Conservation (phyloP, 2,888 invertebrate species). For the Yponomeuta plumbellus region DNA sequence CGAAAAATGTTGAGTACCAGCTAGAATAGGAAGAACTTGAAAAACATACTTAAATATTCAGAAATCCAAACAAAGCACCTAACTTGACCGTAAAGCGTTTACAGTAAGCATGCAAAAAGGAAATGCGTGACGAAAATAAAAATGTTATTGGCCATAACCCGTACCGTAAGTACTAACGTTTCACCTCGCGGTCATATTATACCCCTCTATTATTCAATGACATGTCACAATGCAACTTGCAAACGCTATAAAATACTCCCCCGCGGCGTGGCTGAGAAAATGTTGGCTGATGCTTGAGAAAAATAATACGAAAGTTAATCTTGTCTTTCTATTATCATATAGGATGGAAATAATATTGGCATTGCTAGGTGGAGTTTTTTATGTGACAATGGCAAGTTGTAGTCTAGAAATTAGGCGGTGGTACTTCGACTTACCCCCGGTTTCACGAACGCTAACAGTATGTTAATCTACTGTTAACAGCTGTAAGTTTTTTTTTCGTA, state of each 20-base stretch:
- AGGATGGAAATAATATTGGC: neutral
- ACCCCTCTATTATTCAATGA: conserved; percentile 26
- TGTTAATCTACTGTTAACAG: too few relatives aligned
- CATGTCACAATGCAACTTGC: conserved; percentile 36
- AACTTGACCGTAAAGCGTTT: neutral
- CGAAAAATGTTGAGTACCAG: too few relatives aligned
- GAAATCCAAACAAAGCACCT: too few relatives aligned
- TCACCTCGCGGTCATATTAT: conserved; percentile 1
- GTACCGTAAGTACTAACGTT: neutral
- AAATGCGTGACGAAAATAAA: conserved; percentile 7
- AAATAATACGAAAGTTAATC: neutral
- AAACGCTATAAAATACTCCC: conserved; percentile 43
- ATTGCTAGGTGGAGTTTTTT: neutral
- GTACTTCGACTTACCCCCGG: too few relatives aligned
- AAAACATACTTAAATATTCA: too few relatives aligned
- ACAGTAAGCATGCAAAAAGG: neutral
- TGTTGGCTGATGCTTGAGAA: conserved; percentile 21
- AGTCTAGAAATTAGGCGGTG: too few relatives aligned
- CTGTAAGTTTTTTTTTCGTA: too few relatives aligned
- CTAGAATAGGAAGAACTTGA: too few relatives aligned
- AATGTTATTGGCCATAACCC: conserved; percentile 8
- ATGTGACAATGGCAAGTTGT: too few relatives aligned
- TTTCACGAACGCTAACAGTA: too few relatives aligned
- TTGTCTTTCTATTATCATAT: neutral
- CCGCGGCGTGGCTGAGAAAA: conserved; percentile 37